A percentile compares a stretch with the other conserved stretches of the same genome.
phyloP scores from a whole-genome alignment of 2,797 vertebrate genomes.

The Masticophis lateralis region DNA sequence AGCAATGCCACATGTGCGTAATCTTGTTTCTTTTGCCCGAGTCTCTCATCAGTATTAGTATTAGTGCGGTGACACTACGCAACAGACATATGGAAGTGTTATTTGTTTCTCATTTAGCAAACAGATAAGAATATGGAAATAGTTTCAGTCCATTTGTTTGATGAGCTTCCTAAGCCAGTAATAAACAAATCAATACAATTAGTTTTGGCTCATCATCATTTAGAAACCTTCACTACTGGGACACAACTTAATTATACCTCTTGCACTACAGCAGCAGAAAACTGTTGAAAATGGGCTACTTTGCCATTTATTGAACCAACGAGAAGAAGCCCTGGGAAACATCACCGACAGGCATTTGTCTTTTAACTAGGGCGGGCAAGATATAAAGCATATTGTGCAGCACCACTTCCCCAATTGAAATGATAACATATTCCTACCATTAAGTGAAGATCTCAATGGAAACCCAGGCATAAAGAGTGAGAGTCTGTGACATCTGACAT shows the following conservation, averaged over 20 bases:
- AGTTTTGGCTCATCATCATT: conserved; percentile 78
- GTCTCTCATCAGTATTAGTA: conserved; percentile 56
- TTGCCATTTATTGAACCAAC: conserved; percentile 56
- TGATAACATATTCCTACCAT: conserved; percentile 63
- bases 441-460: conserved; percentile 58
- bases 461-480: conserved; percentile 60
- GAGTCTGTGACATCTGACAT: conserved; percentile 53
- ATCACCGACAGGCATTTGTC: conserved; percentile 59
- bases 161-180: conserved; percentile 77
- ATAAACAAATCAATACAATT: conserved; percentile 84
- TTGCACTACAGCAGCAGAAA: conserved; percentile 63
- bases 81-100: conserved; percentile 72
- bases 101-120: conserved; percentile 76
- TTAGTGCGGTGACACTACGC: conserved; percentile 59
- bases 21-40: conserved; percentile 26
- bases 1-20: neutral
- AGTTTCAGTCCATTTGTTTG: conserved; percentile 80
- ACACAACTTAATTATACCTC: conserved; percentile 73
- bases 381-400: conserved; percentile 66
- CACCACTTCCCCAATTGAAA: conserved; percentile 63
- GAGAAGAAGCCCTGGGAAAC: conserved; percentile 55
- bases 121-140: conserved; percentile 80
- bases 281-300: conserved; percentile 57
- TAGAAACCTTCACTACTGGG: conserved; percentile 72
- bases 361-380: conserved; percentile 61